Evolutionary conservation across 2,113 vertebrate genomes (phyloP).

Genomic region (Zapus hudsonius): DNA sequence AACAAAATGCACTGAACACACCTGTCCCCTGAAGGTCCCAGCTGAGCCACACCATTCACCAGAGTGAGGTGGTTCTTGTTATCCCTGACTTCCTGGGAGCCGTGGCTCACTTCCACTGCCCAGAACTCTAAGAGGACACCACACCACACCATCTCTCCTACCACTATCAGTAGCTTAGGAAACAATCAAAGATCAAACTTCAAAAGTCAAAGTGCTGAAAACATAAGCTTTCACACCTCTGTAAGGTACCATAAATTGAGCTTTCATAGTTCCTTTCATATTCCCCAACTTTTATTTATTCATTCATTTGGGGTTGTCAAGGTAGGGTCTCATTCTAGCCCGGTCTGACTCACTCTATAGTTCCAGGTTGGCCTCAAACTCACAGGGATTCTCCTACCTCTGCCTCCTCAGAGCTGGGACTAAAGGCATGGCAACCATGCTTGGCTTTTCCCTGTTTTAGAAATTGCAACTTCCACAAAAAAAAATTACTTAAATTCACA

Average conservation of each 20-base stretch:
- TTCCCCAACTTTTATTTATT: too few species aligned
- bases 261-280: not conserved
- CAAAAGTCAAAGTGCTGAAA: not conserved
- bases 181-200: not conserved
- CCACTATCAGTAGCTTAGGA: not conserved
- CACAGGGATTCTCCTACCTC: too few species aligned
- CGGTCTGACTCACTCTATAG: too few species aligned
- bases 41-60: not conserved
- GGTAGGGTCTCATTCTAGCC: too few species aligned
- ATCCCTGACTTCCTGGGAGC: too few species aligned
- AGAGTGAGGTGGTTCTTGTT: too few species aligned
- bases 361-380: too few species aligned
- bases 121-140: not conserved
- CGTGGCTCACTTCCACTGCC: too few species aligned
- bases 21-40: not conserved
- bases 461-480: not conserved
- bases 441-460: not conserved
- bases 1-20: not conserved
- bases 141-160: too few species aligned
- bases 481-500: not conserved
- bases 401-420: too few species aligned
- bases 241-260: not conserved
- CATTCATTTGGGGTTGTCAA: too few species aligned
- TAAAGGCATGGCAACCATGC: too few species aligned
- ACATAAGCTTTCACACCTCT: not conserved